Evolutionary conservation across 2,797 vertebrate species (phyloP).

Genomic region (Falco columbarius): DNA sequence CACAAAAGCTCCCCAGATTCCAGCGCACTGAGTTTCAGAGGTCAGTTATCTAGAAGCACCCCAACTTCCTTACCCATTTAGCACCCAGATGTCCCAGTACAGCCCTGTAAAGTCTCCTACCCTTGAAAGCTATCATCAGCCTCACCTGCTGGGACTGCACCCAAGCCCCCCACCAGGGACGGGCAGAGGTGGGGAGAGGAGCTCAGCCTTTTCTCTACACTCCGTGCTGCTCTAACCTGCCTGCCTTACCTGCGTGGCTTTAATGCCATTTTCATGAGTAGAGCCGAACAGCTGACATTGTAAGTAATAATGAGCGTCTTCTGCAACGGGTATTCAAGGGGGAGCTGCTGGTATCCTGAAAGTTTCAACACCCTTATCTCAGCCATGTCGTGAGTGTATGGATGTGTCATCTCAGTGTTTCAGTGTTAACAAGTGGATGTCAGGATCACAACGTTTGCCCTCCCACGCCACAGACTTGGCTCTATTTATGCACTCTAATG

Average conservation of each 20-base stretch:
- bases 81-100: background rate
- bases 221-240: fast-evolving
- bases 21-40: background rate
- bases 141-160: background rate
- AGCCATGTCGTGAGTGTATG: background rate
- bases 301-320: background rate
- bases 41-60: background rate
- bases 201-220: background rate
- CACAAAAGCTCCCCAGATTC: background rate
- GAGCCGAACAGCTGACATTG: background rate
- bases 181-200: background rate
- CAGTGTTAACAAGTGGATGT: slow-evolving; percentile 8
- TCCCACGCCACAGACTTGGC: background rate
- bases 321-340: background rate
- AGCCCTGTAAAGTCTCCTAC: background rate
- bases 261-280: background rate
- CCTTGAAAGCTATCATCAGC: background rate
- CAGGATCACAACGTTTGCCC: background rate
- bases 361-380: slow-evolving; percentile 25
- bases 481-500: background rate
- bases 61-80: background rate
- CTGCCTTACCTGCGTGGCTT: fast-evolving
- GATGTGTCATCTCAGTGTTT: slow-evolving; percentile 11
- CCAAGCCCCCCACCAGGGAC: fast-evolving
- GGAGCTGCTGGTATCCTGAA: background rate